These are phyloP conservation scores for Paratrypauchen microcephalus DNA, from an alignment of 2,797 vertebrate genomes.

Conservation along the genomic window DNA sequence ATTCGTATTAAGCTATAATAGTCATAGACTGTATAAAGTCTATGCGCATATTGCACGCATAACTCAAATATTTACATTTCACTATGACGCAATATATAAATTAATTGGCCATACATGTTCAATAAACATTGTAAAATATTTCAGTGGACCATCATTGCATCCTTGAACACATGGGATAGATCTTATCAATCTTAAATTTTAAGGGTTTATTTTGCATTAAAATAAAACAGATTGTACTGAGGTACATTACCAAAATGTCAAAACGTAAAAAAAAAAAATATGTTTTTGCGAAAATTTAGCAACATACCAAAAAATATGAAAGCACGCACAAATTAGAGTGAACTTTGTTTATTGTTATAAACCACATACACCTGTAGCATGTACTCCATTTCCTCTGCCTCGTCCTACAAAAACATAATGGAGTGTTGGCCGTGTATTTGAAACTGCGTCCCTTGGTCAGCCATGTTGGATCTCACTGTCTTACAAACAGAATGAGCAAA, in stretches of 20 bases:
- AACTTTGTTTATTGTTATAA: not conserved
- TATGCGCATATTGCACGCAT: not conserved
- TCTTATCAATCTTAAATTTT: not conserved
- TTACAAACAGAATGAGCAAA: not conserved
- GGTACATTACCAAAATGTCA: not conserved
- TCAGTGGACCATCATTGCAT: not conserved
- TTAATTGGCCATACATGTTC: not conserved
- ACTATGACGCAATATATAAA: not conserved
- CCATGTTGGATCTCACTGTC: constrained; percentile 56
- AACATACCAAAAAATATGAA: not conserved
- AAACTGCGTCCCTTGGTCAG: constrained; percentile 50
- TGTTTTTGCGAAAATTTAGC: not conserved
- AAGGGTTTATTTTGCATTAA: not conserved
- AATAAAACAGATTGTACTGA: not conserved
- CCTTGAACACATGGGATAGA: not conserved
- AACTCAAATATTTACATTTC: not conserved
- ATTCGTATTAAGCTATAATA: too few species aligned
- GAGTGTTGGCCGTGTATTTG: constrained; percentile 53
- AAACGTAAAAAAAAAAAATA: not conserved
- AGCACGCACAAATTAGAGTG: not conserved
- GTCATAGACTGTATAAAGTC: too few species aligned
- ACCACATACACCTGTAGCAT: constrained; percentile 6
- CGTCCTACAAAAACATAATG: constrained; percentile 65
- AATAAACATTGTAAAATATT: not conserved
- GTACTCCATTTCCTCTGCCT: constrained; percentile 75